Percentiles rank a stretch among this genome's conserved stretches.
phyloP scores from a whole-genome alignment of 1,140 invertebrate species.

The Macrocentrus cingulum region DNA sequence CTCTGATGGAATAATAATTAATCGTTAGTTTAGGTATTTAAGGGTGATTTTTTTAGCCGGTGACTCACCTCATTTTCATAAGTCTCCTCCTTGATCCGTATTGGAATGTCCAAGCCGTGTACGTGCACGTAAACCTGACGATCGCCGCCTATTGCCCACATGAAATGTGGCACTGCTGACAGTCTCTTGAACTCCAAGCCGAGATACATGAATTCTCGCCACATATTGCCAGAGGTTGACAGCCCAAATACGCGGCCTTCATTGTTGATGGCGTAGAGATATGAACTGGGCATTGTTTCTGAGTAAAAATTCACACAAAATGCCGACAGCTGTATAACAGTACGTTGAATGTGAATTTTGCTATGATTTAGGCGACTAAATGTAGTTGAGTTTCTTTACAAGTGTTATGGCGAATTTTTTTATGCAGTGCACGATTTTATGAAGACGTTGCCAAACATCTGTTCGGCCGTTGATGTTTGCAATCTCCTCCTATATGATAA shows the following conservation, averaged over 20 bases:
- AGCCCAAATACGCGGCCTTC: conserved; percentile 83
- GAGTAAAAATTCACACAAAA: no score
- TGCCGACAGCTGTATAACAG: no score
- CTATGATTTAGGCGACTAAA: no score
- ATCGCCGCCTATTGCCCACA: conserved; percentile 91
- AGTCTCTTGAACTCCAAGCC: conserved; percentile 86
- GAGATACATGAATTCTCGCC: conserved; percentile 81
- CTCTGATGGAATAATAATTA: conserved; percentile 62
- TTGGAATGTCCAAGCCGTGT: conserved; percentile 84
- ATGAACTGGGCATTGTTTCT: conserved; percentile 68
- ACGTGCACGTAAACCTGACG: conserved; percentile 90
- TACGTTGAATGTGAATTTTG: no score
- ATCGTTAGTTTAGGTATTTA: conserved; percentile 11
- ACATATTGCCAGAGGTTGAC: conserved; percentile 74
- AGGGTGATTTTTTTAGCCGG: no score
- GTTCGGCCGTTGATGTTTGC: no score
- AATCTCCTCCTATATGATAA: no score
- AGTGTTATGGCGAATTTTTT: no score
- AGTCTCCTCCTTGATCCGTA: conserved; percentile 83
- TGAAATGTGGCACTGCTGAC: conserved; percentile 77
- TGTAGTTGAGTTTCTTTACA: no score
- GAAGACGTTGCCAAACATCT: no score
- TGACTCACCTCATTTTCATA: conserved; percentile 85
- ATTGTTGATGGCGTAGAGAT: conserved; percentile 84
- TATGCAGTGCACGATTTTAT: no score